Percentiles rank a stretch among this genome's conserved stretches.
Conservation (phyloP, 2,888 invertebrate species). For the Metallyticus violacea region DNA sequence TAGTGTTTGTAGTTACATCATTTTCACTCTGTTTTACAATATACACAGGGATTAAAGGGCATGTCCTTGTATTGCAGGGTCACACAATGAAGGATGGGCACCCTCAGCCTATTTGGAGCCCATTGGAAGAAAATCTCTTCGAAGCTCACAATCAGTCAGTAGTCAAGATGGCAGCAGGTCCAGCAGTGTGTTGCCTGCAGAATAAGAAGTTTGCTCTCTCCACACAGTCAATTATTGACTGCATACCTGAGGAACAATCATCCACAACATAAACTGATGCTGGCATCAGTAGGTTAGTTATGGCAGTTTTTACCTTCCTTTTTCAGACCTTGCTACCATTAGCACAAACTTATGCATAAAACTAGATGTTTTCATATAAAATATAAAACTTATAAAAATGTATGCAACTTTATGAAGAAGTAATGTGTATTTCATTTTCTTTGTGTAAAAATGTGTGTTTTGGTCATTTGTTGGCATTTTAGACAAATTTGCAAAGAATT, state of each 20-base stretch:
- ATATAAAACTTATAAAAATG: too few relatives aligned
- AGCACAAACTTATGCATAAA: too few relatives aligned
- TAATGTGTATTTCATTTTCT: background rate
- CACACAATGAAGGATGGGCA: conserved; percentile 85
- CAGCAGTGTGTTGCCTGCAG: background rate
- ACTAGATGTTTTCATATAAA: too few relatives aligned
- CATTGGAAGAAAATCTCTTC: conserved; percentile 39
- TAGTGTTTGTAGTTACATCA: too few relatives aligned
- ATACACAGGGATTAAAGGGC: background rate
- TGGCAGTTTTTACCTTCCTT: background rate
- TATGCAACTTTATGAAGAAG: too few relatives aligned
- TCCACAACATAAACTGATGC: background rate
- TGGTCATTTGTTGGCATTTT: background rate
- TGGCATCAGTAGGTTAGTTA: background rate
- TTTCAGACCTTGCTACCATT: background rate
- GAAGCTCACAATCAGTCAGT: conserved; percentile 37
- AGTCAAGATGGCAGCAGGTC: conserved; percentile 18
- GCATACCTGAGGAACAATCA: background rate
- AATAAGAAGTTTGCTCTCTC: background rate
- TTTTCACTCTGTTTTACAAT: background rate
- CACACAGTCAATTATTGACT: background rate
- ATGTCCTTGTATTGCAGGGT: conserved; percentile 46
- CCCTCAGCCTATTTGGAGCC: conserved; percentile 89
- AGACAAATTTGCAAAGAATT: too few relatives aligned
- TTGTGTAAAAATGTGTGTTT: background rate